phyloP scores from a whole-genome alignment of 2,888 invertebrate species.

The Cybosia mesomella region DNA sequence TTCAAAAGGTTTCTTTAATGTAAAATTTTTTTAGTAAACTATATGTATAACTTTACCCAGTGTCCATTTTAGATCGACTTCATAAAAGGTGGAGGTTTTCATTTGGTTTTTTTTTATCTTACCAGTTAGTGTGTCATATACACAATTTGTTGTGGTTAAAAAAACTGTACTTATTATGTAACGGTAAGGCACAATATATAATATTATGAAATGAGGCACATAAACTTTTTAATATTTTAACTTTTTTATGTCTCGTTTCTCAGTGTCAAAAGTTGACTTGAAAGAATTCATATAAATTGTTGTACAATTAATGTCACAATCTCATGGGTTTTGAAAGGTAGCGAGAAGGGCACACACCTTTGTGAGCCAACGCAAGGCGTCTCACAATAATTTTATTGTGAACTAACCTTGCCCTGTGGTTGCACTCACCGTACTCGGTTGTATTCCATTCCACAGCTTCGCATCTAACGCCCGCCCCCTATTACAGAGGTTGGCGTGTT shows the following conservation, averaged over 20 bases:
- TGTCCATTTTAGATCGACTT: too few relatives aligned
- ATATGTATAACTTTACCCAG: too few relatives aligned
- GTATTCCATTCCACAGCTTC: too few relatives aligned
- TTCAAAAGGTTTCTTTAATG: conserved; percentile 2
- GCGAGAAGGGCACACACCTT: not conserved
- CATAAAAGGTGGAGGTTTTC: too few relatives aligned
- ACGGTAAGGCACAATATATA: conserved; percentile 10
- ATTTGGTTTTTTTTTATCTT: not conserved
- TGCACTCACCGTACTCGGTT: too few relatives aligned
- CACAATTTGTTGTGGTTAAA: not conserved
- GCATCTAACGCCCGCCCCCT: too few relatives aligned
- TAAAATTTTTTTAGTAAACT: not conserved
- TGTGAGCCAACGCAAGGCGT: not conserved
- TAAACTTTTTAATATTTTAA: conserved; percentile 16
- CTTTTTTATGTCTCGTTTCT: conserved; percentile 6
- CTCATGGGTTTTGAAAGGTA: not conserved
- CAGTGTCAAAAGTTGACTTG: not conserved
- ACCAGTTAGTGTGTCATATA: not conserved
- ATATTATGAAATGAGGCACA: conserved; percentile 14
- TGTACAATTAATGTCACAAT: not conserved
- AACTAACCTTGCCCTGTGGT: too few relatives aligned
- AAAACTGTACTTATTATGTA: conserved; percentile 7
- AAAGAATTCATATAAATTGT: conserved; percentile 9
- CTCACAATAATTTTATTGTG: too few relatives aligned
- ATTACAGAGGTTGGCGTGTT: too few relatives aligned